Evolutionary conservation across 1,140 invertebrate genomes (phyloP), one percentile per base, ranked within the genome.

Genomic region (Temnothorax nylanderi): DNA sequence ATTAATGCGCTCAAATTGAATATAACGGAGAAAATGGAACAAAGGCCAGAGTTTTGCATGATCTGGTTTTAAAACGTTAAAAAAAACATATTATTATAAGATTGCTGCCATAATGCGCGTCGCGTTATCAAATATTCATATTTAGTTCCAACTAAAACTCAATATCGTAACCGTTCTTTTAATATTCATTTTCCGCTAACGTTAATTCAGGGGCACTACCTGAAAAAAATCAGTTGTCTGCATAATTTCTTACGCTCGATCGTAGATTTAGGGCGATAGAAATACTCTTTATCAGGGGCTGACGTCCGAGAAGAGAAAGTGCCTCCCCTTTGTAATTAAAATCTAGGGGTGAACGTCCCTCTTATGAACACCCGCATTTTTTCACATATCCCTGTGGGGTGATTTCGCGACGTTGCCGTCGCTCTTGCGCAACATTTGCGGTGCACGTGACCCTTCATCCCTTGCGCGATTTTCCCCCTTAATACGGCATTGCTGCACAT

Each of bases 251-350:
- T 54, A 69, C 34, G 21, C 6, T 10, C 18, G 0, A 54, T 54
- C 18, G 0, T 81, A n/a, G 34, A 41, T 81, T 81, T 71, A 69
- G 34, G 13, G 51, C 5, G 49, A 44, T 72, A 56, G 8, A 72
- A 56, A 72, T 56, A 58, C 16, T 21, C 21, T 32, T 18, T 16
- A 16, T 16, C 21, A 34, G 32, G 60, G 21, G 74, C 18, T 32
- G 54, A 64, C 34, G 44, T 18, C 26, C 58, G 32, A 37, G 76
- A 78, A 34, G 64, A 62, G 76, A 85, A 67, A 84, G 49, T 37
- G 21, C 75, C 69, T 62, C 76, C 86, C 88, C 86, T 62, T 82
- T 26, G 75, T 88, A 92, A 92, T 94, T 93, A 93, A 92, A 90
- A 87, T 74, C 44, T 77, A 51, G 84, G 82, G 92, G 88, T 88